Conservation (phyloP, 1,140 invertebrate species). For the Drosophila grimshawi region DNA sequence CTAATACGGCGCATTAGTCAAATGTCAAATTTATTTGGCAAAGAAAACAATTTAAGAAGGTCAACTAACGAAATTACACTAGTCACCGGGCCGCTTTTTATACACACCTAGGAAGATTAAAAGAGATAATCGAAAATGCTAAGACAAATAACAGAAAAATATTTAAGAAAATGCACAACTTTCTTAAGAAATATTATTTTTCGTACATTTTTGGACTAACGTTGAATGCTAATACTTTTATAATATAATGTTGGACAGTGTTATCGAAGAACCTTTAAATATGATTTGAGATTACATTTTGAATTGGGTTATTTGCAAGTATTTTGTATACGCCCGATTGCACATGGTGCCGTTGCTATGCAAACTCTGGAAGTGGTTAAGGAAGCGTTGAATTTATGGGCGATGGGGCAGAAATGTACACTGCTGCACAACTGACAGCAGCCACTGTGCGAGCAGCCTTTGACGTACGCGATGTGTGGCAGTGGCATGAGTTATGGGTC, state of each 20-base stretch:
- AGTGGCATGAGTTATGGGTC: conserved; percentile 69
- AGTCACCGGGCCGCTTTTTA: conserved; percentile 4
- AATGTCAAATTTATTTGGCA: conserved; percentile 75
- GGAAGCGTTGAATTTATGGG: conserved; percentile 50
- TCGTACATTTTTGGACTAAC: too few species aligned
- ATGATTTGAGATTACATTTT: conserved; percentile 1
- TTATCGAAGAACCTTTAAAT: conserved; percentile 27
- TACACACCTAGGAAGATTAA: not conserved
- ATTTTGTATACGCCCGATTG: conserved; percentile 46
- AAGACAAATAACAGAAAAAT: too few species aligned
- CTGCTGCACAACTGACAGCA: conserved; percentile 10
- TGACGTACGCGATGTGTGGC: conserved; percentile 27
- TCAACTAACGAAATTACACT: conserved; percentile 31
- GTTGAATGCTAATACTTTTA: not conserved
- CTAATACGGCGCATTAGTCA: conserved; percentile 77
- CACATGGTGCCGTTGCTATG: conserved; percentile 37
- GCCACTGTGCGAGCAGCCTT: conserved; percentile 13
- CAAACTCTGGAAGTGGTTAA: conserved; percentile 42
- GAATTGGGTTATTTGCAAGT: conserved; percentile 46
- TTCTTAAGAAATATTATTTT: too few species aligned
- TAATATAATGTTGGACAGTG: conserved; percentile 13
- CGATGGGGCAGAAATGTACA: conserved; percentile 21
- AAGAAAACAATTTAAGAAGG: conserved; percentile 60
- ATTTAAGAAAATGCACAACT: too few species aligned
- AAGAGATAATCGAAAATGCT: too few species aligned